Conservation (phyloP, 2,797 vertebrate species). For the Scolopax bukidnonensis region DNA sequence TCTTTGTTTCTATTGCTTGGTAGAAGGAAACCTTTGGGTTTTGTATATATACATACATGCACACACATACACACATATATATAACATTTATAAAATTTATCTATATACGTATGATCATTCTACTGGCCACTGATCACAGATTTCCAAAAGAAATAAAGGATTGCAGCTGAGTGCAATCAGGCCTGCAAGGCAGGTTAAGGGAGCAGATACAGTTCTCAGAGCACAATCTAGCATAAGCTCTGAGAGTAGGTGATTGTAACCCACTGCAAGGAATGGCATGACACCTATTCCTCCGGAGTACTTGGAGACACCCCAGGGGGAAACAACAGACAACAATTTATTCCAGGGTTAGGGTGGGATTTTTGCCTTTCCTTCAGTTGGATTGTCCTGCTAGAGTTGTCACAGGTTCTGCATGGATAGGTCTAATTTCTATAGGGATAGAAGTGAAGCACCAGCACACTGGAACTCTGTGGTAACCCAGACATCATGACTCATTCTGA, state of each 20-base stretch:
- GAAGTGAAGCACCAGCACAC: background rate
- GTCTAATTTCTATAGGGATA: background rate
- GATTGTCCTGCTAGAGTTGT: background rate
- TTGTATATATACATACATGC: background rate
- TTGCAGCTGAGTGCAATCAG: background rate
- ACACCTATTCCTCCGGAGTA: background rate
- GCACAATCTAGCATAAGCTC: accelerated
- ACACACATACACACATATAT: background rate
- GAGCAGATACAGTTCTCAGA: background rate
- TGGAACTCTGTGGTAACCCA: background rate
- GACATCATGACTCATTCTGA: background rate
- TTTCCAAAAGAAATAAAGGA: background rate
- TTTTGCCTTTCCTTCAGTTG: background rate
- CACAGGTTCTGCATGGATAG: background rate
- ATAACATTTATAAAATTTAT: background rate
- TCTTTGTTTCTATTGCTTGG: background rate
- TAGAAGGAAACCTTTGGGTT: background rate
- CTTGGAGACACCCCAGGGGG: background rate
- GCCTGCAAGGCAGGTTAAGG: background rate
- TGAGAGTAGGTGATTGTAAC: background rate
- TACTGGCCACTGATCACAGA: background rate
- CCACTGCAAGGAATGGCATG: background rate
- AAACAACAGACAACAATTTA: background rate
- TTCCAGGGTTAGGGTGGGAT: background rate
- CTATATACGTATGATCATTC: background rate